Percentiles rank a stretch among this genome's conserved stretches.
phyloP scores from a whole-genome alignment of 2,888 invertebrate species.

The Cryptus armator region DNA sequence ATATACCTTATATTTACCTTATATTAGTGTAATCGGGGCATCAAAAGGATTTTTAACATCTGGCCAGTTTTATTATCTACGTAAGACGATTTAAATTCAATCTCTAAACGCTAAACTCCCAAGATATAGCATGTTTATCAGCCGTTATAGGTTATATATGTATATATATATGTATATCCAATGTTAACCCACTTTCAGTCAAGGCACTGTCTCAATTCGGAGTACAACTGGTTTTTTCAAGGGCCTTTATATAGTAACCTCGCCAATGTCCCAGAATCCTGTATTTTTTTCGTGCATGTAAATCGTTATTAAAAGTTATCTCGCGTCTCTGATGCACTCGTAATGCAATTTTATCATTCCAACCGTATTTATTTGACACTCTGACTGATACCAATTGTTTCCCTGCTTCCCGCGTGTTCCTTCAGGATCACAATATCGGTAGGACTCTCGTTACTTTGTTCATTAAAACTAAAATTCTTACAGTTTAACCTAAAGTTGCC shows the following conservation, averaged over 20 bases:
- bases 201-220: slow-evolving; percentile 14
- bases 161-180: slow-evolving; percentile 16
- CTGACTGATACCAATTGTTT: background rate
- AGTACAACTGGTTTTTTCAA: slow-evolving; percentile 22
- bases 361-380: background rate
- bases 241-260: background rate
- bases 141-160: slow-evolving; percentile 55
- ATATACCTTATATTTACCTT: slow-evolving; percentile 14
- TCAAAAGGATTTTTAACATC: slow-evolving; percentile 7
- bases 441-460: background rate
- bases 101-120: background rate
- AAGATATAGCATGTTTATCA: background rate
- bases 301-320: background rate
- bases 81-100: slow-evolving; percentile 26
- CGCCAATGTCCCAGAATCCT: background rate
- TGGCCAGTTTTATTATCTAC: background rate
- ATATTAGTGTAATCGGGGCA: slow-evolving; percentile 10
- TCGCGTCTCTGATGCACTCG: background rate
- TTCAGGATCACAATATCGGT: background rate
- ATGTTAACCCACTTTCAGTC: slow-evolving; percentile 35
- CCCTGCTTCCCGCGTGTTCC: background rate
- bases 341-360: background rate
- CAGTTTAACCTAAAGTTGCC: too few relatives aligned
- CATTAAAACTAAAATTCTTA: too few relatives aligned
- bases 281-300: background rate